Conservation (phyloP, 2,888 invertebrate species). For the Aspidiotus destructor region DNA sequence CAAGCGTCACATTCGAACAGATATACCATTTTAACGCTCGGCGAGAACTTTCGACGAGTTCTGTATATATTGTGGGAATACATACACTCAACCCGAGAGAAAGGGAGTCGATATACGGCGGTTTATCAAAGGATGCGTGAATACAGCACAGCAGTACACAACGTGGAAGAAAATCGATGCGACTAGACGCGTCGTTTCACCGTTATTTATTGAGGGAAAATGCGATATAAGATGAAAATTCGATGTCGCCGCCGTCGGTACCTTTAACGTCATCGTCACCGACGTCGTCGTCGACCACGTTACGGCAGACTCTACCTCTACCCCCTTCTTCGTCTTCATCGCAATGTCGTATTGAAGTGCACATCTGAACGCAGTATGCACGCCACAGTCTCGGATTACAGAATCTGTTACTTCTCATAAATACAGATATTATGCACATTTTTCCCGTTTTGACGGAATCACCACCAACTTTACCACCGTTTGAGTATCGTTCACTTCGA, state of each 20-base stretch:
- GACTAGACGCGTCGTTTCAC: slow-evolving; percentile 33
- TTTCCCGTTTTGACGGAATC: too few relatives aligned
- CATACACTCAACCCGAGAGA: not conserved
- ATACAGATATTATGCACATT: too few relatives aligned
- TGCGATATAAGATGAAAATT: slow-evolving; percentile 32
- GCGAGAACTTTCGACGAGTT: slow-evolving; percentile 14
- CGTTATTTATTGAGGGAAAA: slow-evolving; percentile 33
- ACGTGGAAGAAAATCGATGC: slow-evolving; percentile 32
- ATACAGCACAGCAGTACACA: not conserved
- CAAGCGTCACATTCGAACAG: slow-evolving; percentile 25
- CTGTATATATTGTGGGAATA: not conserved
- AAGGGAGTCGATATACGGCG: not conserved
- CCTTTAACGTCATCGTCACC: not conserved
- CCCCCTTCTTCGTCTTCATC: too few relatives aligned
- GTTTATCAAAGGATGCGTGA: not conserved
- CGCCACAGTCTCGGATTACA: too few relatives aligned
- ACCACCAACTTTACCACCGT: too few relatives aligned
- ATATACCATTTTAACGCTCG: slow-evolving; percentile 26
- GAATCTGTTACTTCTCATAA: too few relatives aligned
- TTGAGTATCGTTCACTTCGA: too few relatives aligned
- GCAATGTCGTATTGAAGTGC: too few relatives aligned
- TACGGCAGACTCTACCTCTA: not conserved
- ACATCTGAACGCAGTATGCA: too few relatives aligned
- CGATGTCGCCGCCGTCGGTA: slow-evolving; percentile 7
- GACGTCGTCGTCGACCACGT: slow-evolving; percentile 6